Evolutionary conservation across 2,797 vertebrate species (phyloP).

Genomic region (Phyllotis vaccarum): DNA sequence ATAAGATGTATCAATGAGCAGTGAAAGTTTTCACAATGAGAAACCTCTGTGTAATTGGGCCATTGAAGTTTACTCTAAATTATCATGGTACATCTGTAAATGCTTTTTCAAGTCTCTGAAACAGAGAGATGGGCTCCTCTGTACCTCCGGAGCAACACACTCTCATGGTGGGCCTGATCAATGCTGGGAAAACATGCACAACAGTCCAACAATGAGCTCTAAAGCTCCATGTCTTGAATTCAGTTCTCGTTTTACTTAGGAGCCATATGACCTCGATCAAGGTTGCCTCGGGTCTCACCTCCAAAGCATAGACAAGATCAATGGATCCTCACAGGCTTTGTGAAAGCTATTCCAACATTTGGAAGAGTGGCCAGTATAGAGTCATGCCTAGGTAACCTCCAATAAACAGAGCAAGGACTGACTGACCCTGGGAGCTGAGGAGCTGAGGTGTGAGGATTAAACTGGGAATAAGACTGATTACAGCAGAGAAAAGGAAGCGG

Average conservation of each 20-base stretch:
- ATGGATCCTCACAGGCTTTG: not conserved
- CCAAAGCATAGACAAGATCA: not conserved
- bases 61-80: not conserved
- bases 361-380: not conserved
- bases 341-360: not conserved
- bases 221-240: not conserved
- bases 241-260: not conserved
- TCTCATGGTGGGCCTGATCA: not conserved
- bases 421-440: not conserved
- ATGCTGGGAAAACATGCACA: not conserved
- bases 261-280: not conserved
- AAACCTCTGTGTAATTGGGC: not conserved
- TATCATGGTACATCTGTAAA: not conserved
- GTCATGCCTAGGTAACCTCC: not conserved
- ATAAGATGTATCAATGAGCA: slow-evolving; percentile 6
- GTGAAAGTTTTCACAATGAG: not conserved
- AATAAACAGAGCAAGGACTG: not conserved
- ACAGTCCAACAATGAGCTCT: not conserved
- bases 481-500: not conserved
- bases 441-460: not conserved
- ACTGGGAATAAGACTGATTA: not conserved
- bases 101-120: not conserved
- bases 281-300: not conserved
- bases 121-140: not conserved
- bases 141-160: not conserved